Evolutionary conservation across 2,113 vertebrate species (phyloP).

Genomic region (Zosterops lateralis): DNA sequence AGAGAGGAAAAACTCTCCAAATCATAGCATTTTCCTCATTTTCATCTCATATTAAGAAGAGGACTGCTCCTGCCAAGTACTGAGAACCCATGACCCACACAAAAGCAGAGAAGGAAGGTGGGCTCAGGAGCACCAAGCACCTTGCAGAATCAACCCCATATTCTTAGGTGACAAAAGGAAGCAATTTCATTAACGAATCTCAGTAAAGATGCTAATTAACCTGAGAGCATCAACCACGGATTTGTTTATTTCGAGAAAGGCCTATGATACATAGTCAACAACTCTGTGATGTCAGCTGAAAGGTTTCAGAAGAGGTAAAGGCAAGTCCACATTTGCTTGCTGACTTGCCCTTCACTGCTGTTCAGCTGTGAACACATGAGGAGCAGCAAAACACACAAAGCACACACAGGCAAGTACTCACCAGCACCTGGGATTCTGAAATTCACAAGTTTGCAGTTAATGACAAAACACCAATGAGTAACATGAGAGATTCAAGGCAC

Average conservation of each 20-base stretch:
- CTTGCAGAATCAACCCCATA: conserved; percentile 16
- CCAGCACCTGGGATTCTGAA: conserved; percentile 41
- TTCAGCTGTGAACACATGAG: conserved; percentile 56
- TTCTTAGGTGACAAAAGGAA: conserved; percentile 49
- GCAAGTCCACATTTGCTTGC: conserved; percentile 19
- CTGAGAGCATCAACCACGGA: conserved; percentile 23
- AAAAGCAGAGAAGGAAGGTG: neutral
- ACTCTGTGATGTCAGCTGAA: neutral
- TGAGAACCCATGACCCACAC: neutral
- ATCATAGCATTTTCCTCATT: conserved; percentile 39
- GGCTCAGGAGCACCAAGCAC: neutral
- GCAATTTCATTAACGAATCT: conserved; percentile 48
- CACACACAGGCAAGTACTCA: conserved; percentile 64
- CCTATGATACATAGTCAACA: neutral
- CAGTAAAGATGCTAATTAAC: conserved; percentile 49
- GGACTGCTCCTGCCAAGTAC: neutral
- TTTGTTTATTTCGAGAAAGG: conserved; percentile 17
- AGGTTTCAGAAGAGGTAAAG: conserved; percentile 39
- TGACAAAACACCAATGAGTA: conserved; percentile 37
- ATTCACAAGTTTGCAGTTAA: conserved; percentile 38
- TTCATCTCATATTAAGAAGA: conserved; percentile 46
- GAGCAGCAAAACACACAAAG: conserved; percentile 51
- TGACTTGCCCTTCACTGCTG: conserved; percentile 52
- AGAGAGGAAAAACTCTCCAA: neutral
- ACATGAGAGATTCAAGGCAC: conserved; percentile 18